Evolutionary conservation across 2,797 vertebrate species (phyloP), one percentile per base, ranked within the genome.

Genomic region (Lemur catta): DNA sequence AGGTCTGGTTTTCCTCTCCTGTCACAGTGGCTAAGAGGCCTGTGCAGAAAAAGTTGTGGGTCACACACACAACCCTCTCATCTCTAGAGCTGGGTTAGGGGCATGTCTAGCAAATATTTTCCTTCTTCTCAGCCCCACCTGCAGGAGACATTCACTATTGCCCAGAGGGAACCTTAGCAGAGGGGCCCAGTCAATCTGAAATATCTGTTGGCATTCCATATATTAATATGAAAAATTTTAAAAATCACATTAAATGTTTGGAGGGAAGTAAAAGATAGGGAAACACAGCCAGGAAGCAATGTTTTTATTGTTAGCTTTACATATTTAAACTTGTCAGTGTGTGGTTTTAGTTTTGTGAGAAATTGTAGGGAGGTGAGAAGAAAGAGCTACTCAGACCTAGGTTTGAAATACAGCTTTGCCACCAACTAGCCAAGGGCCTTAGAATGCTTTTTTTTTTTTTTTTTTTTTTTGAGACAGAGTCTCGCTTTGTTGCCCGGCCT

Each of bases 1-100:
- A 71, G 38, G 18, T 78, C 84, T 95, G 93, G 35, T 69, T 95
- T 96, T 90, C 61, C 35, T 96, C n/a, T 10, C 6, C 8, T 61
- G 15, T 61, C 43, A 8, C 46, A 14, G 18, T 17, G 6, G 14
- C 26, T 5, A 4, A 28, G 14, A 59, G 43, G 17, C 17, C 43
- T 26, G 7, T 41, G 30, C 33, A 41, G 17, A 72, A n/a, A 61
- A 82, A 61, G 35, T 4, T 33, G 3, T 59, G 33, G 20, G n/a
- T 48, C 72, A 17, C 41, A 4, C 30, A 17, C n/a, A 10, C 17
- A 41, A 9, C 6, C 4, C 7, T 38, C 28, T 85, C 17, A 1
- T 46, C 28, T 55, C 43, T 3, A 80, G 30, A 78, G 14, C 46
- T 84, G 26, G 0, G 2, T 61, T 57, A 8, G 0, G 2, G 26